Evolutionary conservation across 2,797 vertebrate genomes (phyloP), one percentile per base, ranked within the genome.

Genomic region (Pseudochirops corinnae): DNA sequence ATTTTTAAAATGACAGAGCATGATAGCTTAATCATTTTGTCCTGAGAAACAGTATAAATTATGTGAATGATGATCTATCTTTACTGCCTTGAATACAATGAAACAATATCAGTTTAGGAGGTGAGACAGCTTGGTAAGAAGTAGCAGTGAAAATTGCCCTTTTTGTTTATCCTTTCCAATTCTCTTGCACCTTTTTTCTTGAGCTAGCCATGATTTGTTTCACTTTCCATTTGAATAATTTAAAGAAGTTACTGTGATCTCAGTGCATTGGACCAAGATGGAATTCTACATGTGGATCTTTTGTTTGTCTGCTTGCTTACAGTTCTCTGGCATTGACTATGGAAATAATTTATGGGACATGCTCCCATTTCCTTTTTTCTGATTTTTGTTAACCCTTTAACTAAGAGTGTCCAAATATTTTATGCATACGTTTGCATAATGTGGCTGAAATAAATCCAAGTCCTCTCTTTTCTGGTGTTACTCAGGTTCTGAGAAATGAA

Each of bases 201-300:
- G 9, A 18, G 2, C 52, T 28, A 31, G 92, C 46, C 82, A 11
- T 62, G 62, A 96, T 92, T 96, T 93, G 92, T 74, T 90, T 95
- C 55, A n/a, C 95, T 96, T 90, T 94, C 94, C 96, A 94, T 93
- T 93, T 93, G 96, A 92, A 95, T 91, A 60, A 39, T 95, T 96
- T 97, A 97, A 97, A 95, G 97, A 95, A 93, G 90, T 31, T 97
- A 95, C 96, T 96, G 96, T 97, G 55, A 90, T 52, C 56, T 33
- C 0, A 33, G 14, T 55, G 53, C 53, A 55, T 55, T 62, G 91
- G 93, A 94, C 21, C 0, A 18, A 93, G 53, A 90, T 92, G 95
- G 93, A 53, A 52, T 12, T 67, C 93, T 50, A 91, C 96, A 97
- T 87, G 96, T 93, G 93, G 94, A 28, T 57, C 93, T 95, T 97